Conservation (phyloP, 2,888 invertebrate species). For the Fragum whitleyi region DNA sequence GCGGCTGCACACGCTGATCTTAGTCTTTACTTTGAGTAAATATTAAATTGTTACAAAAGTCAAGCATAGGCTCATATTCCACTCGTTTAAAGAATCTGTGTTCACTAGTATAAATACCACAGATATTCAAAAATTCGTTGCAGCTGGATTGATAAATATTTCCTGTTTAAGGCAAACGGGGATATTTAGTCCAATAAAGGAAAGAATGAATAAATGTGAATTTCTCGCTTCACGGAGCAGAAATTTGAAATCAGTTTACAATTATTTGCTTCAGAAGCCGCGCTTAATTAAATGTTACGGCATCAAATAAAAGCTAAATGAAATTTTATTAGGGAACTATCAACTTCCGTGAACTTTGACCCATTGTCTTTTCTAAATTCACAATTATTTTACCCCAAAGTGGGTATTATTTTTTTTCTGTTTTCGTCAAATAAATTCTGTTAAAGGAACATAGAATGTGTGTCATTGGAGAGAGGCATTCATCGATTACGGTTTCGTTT, state of each 20-base stretch:
- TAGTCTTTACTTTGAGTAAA: too few relatives aligned
- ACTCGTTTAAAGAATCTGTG: too few relatives aligned
- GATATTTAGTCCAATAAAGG: background rate
- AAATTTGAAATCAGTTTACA: constrained; percentile 4
- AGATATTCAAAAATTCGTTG: background rate
- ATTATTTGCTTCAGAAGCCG: constrained; percentile 2
- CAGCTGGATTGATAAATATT: background rate
- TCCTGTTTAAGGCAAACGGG: background rate
- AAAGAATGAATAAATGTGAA: constrained; percentile 16
- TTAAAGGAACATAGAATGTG: too few relatives aligned
- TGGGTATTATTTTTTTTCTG: background rate
- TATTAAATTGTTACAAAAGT: too few relatives aligned
- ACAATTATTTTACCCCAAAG: background rate
- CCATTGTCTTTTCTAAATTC: background rate
- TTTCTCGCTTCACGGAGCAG: constrained; percentile 17
- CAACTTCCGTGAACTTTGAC: background rate
- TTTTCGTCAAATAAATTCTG: background rate
- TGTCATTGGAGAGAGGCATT: too few relatives aligned
- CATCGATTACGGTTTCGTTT: too few relatives aligned
- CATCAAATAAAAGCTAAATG: constrained; percentile 13
- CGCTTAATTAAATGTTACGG: constrained; percentile 24
- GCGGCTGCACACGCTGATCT: too few relatives aligned
- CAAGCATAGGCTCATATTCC: too few relatives aligned
- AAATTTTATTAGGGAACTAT: constrained; percentile 18
- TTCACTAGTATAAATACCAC: too few relatives aligned